These are phyloP conservation scores for Cerceris rybyensis DNA, from an alignment of 2,888 invertebrate species.

Conservation along the genomic window DNA sequence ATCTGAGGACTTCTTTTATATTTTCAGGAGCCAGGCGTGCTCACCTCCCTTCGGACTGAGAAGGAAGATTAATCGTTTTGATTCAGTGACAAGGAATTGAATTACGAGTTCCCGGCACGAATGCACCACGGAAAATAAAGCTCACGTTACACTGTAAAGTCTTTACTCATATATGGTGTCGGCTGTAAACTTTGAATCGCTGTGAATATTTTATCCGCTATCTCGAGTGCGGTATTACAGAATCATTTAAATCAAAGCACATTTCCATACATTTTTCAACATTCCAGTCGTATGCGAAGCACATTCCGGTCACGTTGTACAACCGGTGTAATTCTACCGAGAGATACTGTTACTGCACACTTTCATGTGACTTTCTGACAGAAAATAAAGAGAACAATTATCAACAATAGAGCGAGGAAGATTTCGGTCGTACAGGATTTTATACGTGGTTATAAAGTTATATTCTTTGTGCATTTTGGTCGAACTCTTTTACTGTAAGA, in stretches of 20 bases:
- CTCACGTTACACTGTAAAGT: slow-evolving; percentile 24
- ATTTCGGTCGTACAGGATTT: no score
- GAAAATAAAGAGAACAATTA: no score
- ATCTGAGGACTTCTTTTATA: slow-evolving; percentile 31
- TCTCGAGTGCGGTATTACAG: background rate
- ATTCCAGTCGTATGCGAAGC: background rate
- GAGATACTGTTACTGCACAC: background rate
- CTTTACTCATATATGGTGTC: slow-evolving; percentile 15
- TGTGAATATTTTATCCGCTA: slow-evolving; percentile 2
- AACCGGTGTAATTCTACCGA: background rate
- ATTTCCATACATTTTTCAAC: background rate
- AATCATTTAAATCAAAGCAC: background rate
- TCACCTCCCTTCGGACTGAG: slow-evolving; percentile 16
- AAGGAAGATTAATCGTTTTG: slow-evolving; percentile 44
- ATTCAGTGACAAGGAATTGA: slow-evolving; percentile 44
- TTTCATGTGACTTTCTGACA: no score
- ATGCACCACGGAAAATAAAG: slow-evolving; percentile 24
- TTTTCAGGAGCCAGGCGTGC: slow-evolving; percentile 25
- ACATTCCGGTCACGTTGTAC: background rate
- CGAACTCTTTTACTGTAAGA: no score
- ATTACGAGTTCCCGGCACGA: slow-evolving; percentile 36
- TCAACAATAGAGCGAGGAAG: no score
- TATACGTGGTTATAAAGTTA: no score
- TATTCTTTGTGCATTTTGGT: no score
- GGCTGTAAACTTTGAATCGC: slow-evolving; percentile 26